Evolutionary conservation across 1,140 invertebrate species (phyloP), one percentile per base, ranked within the genome.

Genomic region (Fopius arisanus): DNA sequence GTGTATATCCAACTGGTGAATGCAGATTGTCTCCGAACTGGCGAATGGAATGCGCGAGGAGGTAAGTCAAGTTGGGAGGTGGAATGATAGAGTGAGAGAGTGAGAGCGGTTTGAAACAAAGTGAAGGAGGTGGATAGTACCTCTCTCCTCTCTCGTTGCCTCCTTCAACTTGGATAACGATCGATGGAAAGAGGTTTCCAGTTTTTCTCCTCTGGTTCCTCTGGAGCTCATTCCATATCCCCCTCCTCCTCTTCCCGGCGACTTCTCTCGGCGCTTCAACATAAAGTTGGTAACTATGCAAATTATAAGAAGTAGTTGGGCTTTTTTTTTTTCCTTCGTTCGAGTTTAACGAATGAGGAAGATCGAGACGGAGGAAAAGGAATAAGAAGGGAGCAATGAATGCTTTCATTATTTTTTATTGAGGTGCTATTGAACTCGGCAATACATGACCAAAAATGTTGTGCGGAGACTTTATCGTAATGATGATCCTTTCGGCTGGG

Each of bases 141-240:
- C 65, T 67, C 33, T 67, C 65, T 66, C 33, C 65, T 41, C 37
- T 41, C 37, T 67, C 65, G 31, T 40, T 23, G 14, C 33, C 65
- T 41, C 37, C 67, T 68, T 28, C 37, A 28, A 68, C 26, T 26
- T 19, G 71, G 75, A 76, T 73, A 76, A 76, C 75, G 75, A 76
- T 76, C 75, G 75, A 76, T 76, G 70, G 67, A 73, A 72, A 65
- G 62, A 65, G 70, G 75, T 76, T 76, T 76, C 67, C 70, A 76
- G 70, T 76, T 76, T 76, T 76, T 73, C 70, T 76, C 72, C 67
- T 68, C 71, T 63, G 16, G 63, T 43, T 16, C 40, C 26, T 41
- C 16, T 28, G 40, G 29, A 65, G 26, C 62, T 65, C 29, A 48
- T 48, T 48, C 28, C 62, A 65, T 65, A 31, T 29, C 29, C 28